phyloP scores from a whole-genome alignment of 2,888 invertebrate species.

The Chymomyza caudatula region DNA sequence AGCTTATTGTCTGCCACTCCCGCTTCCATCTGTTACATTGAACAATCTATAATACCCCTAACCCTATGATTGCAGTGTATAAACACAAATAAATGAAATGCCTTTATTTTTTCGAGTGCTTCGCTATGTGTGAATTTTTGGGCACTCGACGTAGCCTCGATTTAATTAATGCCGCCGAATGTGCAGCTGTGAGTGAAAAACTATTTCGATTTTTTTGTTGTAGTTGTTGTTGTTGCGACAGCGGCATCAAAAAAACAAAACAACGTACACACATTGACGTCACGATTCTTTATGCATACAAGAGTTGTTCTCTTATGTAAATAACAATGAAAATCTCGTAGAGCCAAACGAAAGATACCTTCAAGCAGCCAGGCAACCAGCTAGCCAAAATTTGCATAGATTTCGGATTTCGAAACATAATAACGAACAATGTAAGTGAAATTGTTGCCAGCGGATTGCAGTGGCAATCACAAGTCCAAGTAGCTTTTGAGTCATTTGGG shows the following conservation, averaged over 20 bases:
- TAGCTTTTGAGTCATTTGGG: too few relatives aligned
- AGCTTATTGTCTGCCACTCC: too few relatives aligned
- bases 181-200: constrained; percentile 56
- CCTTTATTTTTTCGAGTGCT: constrained; percentile 24
- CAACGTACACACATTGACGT: constrained; percentile 60
- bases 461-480: too few relatives aligned
- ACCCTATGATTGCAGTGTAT: too few relatives aligned
- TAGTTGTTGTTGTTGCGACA: constrained; percentile 42
- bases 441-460: too few relatives aligned
- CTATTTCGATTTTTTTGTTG: constrained; percentile 55
- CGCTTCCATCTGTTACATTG: too few relatives aligned
- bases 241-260: constrained; percentile 25
- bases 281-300: constrained; percentile 31
- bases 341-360: too few relatives aligned
- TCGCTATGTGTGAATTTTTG: background rate
- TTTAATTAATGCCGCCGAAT: constrained; percentile 60
- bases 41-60: too few relatives aligned
- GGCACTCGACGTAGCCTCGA: constrained; percentile 17
- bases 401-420: too few relatives aligned
- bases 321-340: too few relatives aligned
- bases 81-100: background rate
- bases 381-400: background rate
- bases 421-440: background rate
- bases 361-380: too few relatives aligned
- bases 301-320: constrained; percentile 18